Percentiles rank a stretch among this genome's conserved stretches.
These are phyloP conservation scores for Carabus problematicus DNA, from an alignment of 2,888 invertebrate genomes.

Conservation along the genomic window DNA sequence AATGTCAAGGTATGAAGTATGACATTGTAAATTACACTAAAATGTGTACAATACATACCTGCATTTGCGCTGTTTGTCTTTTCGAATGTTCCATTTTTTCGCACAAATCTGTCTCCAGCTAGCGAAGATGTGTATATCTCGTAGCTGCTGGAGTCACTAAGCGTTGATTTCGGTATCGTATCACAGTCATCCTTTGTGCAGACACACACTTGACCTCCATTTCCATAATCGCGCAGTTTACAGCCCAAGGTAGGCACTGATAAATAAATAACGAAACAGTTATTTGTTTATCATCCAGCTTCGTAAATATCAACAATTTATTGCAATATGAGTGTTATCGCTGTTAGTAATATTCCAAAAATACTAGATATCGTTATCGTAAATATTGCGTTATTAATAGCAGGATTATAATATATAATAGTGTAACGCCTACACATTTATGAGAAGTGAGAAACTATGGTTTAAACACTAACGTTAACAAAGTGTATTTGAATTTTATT, in stretches of 20 bases:
- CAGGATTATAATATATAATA: no score
- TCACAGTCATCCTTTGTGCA: constrained; percentile 76
- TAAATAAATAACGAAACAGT: neutral
- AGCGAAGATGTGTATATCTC: constrained; percentile 66
- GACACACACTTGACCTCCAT: constrained; percentile 65
- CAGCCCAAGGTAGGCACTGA: constrained; percentile 46
- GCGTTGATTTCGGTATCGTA: constrained; percentile 62
- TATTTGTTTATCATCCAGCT: no score
- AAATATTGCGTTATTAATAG: no score
- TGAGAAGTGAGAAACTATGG: no score
- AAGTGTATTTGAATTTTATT: no score
- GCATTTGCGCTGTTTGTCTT: neutral
- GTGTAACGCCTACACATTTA: no score
- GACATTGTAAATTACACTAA: no score
- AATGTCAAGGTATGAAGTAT: neutral
- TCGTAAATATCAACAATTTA: no score
- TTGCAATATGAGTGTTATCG: no score
- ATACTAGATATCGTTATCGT: no score
- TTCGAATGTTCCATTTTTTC: constrained; percentile 14
- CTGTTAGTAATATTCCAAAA: no score
- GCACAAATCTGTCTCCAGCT: constrained; percentile 63
- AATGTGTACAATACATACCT: neutral
- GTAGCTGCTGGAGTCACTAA: constrained; percentile 58
- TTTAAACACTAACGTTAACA: no score
- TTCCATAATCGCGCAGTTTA: constrained; percentile 49